Evolutionary conservation across 2,797 vertebrate species (phyloP), one percentile per base, ranked within the genome.

Genomic region (Muscicapa comitata): DNA sequence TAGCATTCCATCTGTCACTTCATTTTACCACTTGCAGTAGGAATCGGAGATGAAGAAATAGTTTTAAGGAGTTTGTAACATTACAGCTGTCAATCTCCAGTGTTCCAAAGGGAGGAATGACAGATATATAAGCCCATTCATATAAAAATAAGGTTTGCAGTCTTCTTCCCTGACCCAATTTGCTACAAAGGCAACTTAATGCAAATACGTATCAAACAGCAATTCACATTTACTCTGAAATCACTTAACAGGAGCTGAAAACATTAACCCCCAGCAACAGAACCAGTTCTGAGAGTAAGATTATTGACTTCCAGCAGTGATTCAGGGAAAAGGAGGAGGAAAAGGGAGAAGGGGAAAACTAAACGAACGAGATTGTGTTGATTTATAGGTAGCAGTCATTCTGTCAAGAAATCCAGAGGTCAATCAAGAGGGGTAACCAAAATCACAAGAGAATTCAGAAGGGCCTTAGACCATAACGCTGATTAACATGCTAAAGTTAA

Each of bases 261-360:
- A 96, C 96, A 97, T 97, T 97, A 97, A 97, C 90, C 93, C 94
- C 94, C 97, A 97, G 97, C 96, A 97, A 95, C 96, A 94, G 96
- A 97, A 97, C 96, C 97, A 96, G 95, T 96, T 96, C 90, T 40
- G 86, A 95, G 92, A 96, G n/a, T 94, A 85, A 85, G 84, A 94
- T 93, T 95, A 93, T 97, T 95, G 94, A 95, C 79, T 96, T 94
- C 84, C 88, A 96, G 91, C 92, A 87, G 94, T 77, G 95, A 96
- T 84, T 96, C 59, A 51, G 86, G 92, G 86, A 82, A 93, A 85
- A 88, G n/a, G 70, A 68, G 26, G 24, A 89, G 65, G 88, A 77
- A 86, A 92, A 58, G 35, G 81, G 61, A 90, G 48, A 81, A 91
- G 72, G 55, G 54, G 40, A 91, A 84, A 94, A 94, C 76, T 35